Percentiles rank a stretch among this genome's conserved stretches.
Evolutionary conservation across 2,888 invertebrate genomes (phyloP).

Genomic region (Metallyticus violacea): DNA sequence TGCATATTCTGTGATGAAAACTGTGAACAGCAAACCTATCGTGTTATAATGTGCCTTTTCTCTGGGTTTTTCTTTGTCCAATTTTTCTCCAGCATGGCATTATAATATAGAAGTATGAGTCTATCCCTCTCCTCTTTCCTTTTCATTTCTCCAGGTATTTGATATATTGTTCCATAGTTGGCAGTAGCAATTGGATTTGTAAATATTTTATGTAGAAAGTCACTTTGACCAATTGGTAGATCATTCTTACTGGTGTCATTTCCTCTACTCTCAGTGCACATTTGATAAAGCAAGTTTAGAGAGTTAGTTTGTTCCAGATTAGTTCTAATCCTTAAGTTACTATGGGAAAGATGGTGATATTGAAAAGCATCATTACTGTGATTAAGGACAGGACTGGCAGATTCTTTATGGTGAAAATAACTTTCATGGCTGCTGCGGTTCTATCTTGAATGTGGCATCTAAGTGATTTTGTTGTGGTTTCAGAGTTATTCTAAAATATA

Average conservation of each 20-base stretch:
- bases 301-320: not conserved
- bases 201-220: too few relatives aligned
- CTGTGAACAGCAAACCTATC: too few relatives aligned
- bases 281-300: too few relatives aligned
- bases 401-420: not conserved
- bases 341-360: not conserved
- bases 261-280: too few relatives aligned
- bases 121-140: not conserved
- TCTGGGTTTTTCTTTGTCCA: not conserved
- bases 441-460: not conserved
- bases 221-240: too few relatives aligned
- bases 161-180: too few relatives aligned
- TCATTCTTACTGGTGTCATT: too few relatives aligned
- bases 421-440: not conserved
- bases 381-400: not conserved
- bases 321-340: not conserved
- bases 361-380: not conserved
- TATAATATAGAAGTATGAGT: not conserved
- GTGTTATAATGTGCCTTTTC: too few relatives aligned
- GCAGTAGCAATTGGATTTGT: too few relatives aligned
- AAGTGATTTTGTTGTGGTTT: not conserved
- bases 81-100: not conserved
- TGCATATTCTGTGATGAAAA: too few relatives aligned
- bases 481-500: not conserved
- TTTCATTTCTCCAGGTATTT: too few relatives aligned